Percentiles rank a stretch among this genome's conserved stretches.
Conservation (phyloP, 2,113 vertebrate species). For the Neogobius melanostomus region DNA sequence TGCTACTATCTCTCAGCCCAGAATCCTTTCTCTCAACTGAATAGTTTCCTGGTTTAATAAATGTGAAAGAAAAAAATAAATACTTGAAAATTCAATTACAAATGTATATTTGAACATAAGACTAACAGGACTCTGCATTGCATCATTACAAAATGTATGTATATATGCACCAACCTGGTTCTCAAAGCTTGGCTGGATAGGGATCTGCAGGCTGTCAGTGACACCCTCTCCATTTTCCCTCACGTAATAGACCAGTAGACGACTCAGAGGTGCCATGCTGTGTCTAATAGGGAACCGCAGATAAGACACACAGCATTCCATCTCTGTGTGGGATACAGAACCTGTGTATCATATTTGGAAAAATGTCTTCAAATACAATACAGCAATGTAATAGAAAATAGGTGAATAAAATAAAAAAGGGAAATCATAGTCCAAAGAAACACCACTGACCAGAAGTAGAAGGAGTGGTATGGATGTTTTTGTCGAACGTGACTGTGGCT, state of each 20-base stretch:
- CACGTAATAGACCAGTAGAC: constrained; percentile 86
- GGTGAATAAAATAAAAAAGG: neutral
- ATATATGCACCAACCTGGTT: constrained; percentile 78
- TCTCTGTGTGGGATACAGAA: constrained; percentile 69
- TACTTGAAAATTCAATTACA: too few species aligned
- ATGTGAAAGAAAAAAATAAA: too few species aligned
- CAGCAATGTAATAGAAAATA: neutral
- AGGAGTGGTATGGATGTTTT: constrained; percentile 70
- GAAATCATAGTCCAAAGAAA: neutral
- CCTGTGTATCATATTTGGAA: constrained; percentile 54
- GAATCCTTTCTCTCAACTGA: neutral
- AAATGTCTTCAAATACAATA: too few species aligned
- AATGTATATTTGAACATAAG: neutral
- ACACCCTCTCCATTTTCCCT: constrained; percentile 88
- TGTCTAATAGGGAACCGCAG: constrained; percentile 78
- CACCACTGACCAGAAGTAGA: constrained; percentile 66
- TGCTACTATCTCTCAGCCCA: neutral
- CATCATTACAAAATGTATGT: neutral
- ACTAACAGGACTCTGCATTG: neutral
- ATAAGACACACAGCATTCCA: constrained; percentile 80
- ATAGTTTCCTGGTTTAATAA: too few species aligned
- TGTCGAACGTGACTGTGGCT: constrained; percentile 78
- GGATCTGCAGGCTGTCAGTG: constrained; percentile 86
- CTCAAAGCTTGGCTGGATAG: constrained; percentile 81
- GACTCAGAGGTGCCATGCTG: constrained; percentile 83